A percentile compares a stretch with the other conserved stretches of the same genome.
Evolutionary conservation across 1,140 invertebrate species (phyloP).

Genomic region (Anoplolepis gracilipes): DNA sequence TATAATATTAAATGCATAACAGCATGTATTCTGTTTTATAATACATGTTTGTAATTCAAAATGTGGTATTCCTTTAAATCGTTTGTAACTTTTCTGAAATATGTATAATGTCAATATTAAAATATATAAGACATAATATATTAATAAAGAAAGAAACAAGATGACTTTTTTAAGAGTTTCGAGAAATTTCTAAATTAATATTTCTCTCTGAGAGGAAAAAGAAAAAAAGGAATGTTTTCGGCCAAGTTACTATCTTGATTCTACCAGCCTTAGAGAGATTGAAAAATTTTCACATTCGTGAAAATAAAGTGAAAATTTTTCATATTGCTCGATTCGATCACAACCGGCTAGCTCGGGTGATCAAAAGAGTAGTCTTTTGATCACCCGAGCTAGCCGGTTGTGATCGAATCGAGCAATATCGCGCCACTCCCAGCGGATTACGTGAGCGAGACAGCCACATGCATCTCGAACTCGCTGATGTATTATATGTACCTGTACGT

Average conservation of each 20-base stretch:
- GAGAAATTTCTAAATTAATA: not conserved
- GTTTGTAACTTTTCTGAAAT: not conserved
- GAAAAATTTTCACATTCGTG: not conserved
- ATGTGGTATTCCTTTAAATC: not conserved
- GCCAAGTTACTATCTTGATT: not conserved
- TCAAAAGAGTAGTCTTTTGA: conserved; percentile 13
- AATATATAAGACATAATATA: not conserved
- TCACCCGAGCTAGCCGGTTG: not conserved
- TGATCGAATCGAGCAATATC: conserved; percentile 59
- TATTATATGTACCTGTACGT: conserved; percentile 68
- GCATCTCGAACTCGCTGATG: conserved; percentile 65
- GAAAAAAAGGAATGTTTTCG: no score
- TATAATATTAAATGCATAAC: not conserved
- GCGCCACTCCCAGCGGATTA: conserved; percentile 74
- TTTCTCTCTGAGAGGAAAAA: not conserved
- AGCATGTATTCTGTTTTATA: not conserved
- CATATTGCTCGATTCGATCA: conserved; percentile 58
- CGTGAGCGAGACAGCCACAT: conserved; percentile 62
- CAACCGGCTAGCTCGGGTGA: not conserved
- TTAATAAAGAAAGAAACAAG: not conserved
- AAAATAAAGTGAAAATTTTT: no score
- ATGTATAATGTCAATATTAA: not conserved
- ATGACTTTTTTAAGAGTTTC: not conserved
- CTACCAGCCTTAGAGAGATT: not conserved
- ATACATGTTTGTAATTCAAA: not conserved